Evolutionary conservation across 2,888 invertebrate genomes (phyloP), one percentile per base, ranked within the genome.

Genomic region (Dolichopus griseipennis): DNA sequence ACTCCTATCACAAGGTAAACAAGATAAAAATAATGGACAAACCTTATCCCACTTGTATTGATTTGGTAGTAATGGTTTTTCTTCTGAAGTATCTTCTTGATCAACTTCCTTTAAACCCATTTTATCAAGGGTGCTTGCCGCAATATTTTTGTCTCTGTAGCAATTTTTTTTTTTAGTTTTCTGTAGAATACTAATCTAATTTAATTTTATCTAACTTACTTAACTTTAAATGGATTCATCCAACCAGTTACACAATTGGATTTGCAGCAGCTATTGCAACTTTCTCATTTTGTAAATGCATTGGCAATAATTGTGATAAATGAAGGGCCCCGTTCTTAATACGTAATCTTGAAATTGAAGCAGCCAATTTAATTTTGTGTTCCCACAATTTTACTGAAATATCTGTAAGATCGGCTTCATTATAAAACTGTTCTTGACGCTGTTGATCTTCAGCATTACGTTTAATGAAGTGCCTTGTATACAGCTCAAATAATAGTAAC

Each of bases 161-260:
- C n/a, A 34, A 64, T 21, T 27, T 22, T 37, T 18, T 9, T 43
- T 22, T 37, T 34, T 65, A 34, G 33, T 37, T 18, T 9, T 43
- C 18, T 37, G 20, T 65, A 34, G 33, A 65, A 27, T 8, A 27
- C 52, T 67, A 52, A 43, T 43, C 0, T 9, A 20, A 34, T n/a
- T 22, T 22, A 20, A 37, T 27, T 22, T 43, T 22, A 65, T 37
- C 66, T 27, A 6, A 61, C 66, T 22, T 78, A 87, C 90, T 85
- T 86, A 5, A 89, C 82, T 78, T 88, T 87, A 72, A 87, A 88
- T 0, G 87, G 88, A 81, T 93, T 93, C 15, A 92, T 87, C 92
- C 92, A 93, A 71, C 91, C 92, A 0, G 89, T 89, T 1, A 91
- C 87, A 0, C 87, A 0, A 85, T 82, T 37, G 81, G 79, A 74